Evolutionary conservation across 2,113 vertebrate species (phyloP).

Genomic region (Mungos mungo): DNA sequence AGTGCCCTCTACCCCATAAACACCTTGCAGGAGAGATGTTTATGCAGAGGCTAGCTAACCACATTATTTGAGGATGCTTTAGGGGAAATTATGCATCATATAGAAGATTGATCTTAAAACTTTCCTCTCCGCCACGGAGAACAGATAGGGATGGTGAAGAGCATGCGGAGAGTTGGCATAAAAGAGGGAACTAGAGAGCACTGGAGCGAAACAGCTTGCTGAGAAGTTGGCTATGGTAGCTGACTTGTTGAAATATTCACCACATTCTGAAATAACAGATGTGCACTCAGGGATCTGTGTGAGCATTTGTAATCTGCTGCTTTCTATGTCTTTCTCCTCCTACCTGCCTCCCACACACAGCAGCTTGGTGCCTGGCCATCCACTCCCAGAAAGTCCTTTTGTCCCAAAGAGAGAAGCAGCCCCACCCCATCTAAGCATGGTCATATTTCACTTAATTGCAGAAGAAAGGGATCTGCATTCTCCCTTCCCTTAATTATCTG

Average conservation of each 20-base stretch:
- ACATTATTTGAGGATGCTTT: neutral
- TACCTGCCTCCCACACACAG: neutral
- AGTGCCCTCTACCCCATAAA: neutral
- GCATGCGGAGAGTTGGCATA: neutral
- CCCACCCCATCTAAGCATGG: neutral
- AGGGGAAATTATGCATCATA: neutral
- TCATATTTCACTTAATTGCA: neutral
- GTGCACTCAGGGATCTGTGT: constrained; percentile 2
- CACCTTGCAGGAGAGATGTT: neutral
- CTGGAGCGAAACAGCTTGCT: constrained; percentile 13
- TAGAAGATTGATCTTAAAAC: neutral
- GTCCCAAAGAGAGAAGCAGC: neutral
- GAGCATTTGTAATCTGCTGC: constrained; percentile 49
- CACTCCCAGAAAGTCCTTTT: neutral
- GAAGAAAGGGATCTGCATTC: neutral
- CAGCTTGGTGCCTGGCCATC: neutral
- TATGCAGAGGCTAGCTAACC: neutral
- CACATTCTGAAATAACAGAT: constrained; percentile 70
- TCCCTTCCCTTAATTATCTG: neutral
- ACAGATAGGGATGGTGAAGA: neutral
- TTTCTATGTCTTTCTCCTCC: constrained; percentile 26
- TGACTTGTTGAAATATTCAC: constrained; percentile 73
- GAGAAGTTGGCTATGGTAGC: constrained; percentile 61
- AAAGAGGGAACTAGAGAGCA: constrained; percentile 38
- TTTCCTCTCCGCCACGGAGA: neutral